Conservation (phyloP, 2,888 invertebrate genomes). For the Drosophila mercatorum region DNA sequence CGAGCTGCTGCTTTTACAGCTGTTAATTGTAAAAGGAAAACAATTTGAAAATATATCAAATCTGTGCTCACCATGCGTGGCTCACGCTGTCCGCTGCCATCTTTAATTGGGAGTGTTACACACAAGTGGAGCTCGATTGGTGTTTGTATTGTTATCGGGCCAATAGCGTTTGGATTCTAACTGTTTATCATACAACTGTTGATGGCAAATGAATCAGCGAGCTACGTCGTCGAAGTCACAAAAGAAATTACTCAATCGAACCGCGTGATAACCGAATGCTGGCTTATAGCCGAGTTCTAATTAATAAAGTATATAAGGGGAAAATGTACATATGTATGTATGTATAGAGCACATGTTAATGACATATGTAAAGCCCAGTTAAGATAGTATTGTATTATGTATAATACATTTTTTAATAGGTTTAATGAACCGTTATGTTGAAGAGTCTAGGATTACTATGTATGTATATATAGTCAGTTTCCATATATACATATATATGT, state of each 20-base stretch:
- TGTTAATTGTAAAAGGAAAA: background rate
- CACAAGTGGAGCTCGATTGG: background rate
- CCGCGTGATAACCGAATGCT: constrained; percentile 60
- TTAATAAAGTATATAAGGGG: constrained; percentile 12
- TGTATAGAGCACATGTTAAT: background rate
- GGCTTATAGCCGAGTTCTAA: constrained; percentile 35
- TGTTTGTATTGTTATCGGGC: background rate
- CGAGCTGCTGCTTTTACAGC: too few species aligned
- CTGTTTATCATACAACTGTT: constrained; percentile 10
- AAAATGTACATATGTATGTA: background rate
- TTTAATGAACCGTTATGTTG: background rate
- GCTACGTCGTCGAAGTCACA: constrained; percentile 10
- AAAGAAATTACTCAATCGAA: constrained; percentile 63
- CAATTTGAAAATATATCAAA: background rate
- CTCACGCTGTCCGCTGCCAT: background rate
- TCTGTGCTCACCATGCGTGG: background rate
- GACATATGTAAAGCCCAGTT: background rate
- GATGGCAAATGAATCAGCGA: constrained; percentile 37
- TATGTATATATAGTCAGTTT: too few species aligned
- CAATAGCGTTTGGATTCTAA: constrained; percentile 2
- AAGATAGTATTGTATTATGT: background rate
- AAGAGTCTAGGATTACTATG: too few species aligned
- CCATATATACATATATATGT: too few species aligned
- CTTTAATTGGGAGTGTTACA: background rate
- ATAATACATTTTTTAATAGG: too few species aligned